A percentile compares a stretch with the other conserved stretches of the same genome.
Evolutionary conservation across 2,797 vertebrate species (phyloP).

Genomic region (Chanos chanos): DNA sequence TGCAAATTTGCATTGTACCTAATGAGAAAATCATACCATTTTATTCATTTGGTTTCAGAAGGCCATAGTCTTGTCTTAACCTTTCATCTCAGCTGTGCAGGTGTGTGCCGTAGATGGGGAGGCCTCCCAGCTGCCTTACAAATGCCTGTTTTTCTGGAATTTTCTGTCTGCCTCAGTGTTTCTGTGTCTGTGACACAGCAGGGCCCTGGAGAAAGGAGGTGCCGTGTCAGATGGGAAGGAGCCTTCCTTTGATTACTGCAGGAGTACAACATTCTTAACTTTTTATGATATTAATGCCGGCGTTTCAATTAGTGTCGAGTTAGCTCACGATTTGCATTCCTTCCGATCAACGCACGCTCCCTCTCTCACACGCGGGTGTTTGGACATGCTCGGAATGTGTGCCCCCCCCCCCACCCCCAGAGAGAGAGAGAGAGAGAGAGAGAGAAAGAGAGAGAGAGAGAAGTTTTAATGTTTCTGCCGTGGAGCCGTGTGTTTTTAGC

Average conservation of each 20-base stretch:
- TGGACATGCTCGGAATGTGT: constrained; percentile 59
- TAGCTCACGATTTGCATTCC: constrained; percentile 46
- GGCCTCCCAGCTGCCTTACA: constrained; percentile 7
- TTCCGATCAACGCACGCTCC: constrained; percentile 48
- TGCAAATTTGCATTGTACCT: too few species aligned
- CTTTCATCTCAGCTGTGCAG: too few species aligned
- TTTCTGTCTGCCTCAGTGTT: background rate
- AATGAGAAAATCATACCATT: too few species aligned
- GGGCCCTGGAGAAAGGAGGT: too few species aligned
- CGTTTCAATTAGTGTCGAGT: constrained; percentile 42
- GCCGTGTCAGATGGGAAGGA: too few species aligned
- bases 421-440: too few species aligned
- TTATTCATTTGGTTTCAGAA: too few species aligned
- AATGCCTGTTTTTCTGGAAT: background rate
- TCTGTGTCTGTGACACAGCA: too few species aligned
- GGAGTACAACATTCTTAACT: background rate
- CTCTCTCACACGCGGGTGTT: constrained; percentile 50
- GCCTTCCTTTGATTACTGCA: constrained; percentile 8
- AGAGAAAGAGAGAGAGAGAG: too few species aligned
- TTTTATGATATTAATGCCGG: constrained; percentile 41
- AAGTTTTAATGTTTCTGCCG: constrained; percentile 21
- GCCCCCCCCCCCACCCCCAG: too few species aligned
- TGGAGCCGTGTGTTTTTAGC: background rate
- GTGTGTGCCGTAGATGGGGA: constrained; percentile 4
- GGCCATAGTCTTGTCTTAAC: too few species aligned